Evolutionary conservation across 2,113 vertebrate species (phyloP), one percentile per base, ranked within the genome.

Genomic region (Vulpes vulpes): DNA sequence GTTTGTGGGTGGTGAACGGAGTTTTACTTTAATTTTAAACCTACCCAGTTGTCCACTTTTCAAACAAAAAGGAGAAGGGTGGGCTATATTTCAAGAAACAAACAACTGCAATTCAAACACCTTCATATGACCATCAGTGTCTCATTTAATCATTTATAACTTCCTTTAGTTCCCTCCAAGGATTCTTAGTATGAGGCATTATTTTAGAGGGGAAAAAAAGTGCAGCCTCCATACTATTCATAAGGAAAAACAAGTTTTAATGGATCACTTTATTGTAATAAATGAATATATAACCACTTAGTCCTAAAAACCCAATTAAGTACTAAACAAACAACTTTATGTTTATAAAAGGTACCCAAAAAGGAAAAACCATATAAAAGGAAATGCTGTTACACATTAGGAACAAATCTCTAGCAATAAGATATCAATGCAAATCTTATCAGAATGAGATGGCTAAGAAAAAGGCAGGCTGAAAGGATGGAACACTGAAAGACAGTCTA

Each of bases 281-380:
- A 95, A 95, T 95, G 79, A 96, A 88, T 91, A 92, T 95, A 95
- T 64, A 96, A 59, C 84, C 32, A 92, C 82, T 91, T 92, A 92
- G 92, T 84, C 38, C 64, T 93, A 97, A 94, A 51, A 94, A 88
- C 38, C 32, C 71, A 95, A 96, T 82, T 94, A 96, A 76, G 76
- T 81, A 87, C 51, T 69, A 88, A 97, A 76, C 62, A 96, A 96
- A 97, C 59, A 95, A 62, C 67, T 59, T 91, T 87, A 55, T 87
- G 30, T 93, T 80, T 90, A 73, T 53, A 86, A 92, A 91, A 96
- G 79, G 49, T n/a, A 64, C 23, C 8, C 32, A 38, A 62, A 82
- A 71, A 78, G 17, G 49, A 38, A 76, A 71, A 49, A 16, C 59
- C 23, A 32, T 11, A 2, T 69, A 69, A 67, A 82, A 81, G 51